These are phyloP conservation scores for Polypedilum pembai DNA, from an alignment of 1,140 invertebrate species.

Conservation along the genomic window DNA sequence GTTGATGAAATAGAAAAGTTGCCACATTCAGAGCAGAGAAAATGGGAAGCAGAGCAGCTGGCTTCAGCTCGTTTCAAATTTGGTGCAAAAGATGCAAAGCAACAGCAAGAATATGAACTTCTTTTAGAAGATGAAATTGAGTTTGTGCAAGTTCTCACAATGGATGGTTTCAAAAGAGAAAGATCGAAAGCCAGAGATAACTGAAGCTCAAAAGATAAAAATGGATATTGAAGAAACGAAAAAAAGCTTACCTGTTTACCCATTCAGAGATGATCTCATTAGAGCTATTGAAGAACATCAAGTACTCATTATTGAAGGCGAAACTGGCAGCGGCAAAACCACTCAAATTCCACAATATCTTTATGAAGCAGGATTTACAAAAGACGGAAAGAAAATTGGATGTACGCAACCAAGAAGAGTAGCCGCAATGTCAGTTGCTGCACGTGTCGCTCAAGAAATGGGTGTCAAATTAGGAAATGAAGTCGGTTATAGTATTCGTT, in stretches of 20 bases:
- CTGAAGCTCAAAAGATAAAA: slow-evolving; percentile 66
- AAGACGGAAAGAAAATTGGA: slow-evolving; percentile 78
- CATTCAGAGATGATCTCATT: slow-evolving; percentile 83
- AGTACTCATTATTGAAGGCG: slow-evolving; percentile 93
- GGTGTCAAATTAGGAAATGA: slow-evolving; percentile 96
- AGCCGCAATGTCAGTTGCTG: slow-evolving; percentile 98
- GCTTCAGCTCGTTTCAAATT: slow-evolving; percentile 85
- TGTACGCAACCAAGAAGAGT: slow-evolving; percentile 96
- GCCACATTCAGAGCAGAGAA: slow-evolving; percentile 87
- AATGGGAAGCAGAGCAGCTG: slow-evolving; percentile 98
- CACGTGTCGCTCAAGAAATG: slow-evolving; percentile 99
- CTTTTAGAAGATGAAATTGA: slow-evolving; percentile 95
- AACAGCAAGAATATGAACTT: slow-evolving; percentile 82
- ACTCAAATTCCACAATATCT: slow-evolving; percentile 98
- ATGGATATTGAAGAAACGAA: slow-evolving; percentile 87
- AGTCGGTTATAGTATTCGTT: slow-evolving; percentile 98
- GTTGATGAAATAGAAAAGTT: slow-evolving; percentile 78
- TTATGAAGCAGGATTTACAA: slow-evolving; percentile 81
- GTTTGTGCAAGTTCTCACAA: slow-evolving; percentile 88
- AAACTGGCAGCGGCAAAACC: slow-evolving; percentile 97
- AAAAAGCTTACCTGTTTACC: slow-evolving; percentile 88
- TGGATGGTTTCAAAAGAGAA: slow-evolving; percentile 71
- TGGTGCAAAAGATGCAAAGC: slow-evolving; percentile 70
- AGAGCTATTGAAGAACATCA: slow-evolving; percentile 83
- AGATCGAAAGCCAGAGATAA: slow-evolving; percentile 52